Conservation (phyloP, 2,113 vertebrate species). For the Dasyurus viverrinus region DNA sequence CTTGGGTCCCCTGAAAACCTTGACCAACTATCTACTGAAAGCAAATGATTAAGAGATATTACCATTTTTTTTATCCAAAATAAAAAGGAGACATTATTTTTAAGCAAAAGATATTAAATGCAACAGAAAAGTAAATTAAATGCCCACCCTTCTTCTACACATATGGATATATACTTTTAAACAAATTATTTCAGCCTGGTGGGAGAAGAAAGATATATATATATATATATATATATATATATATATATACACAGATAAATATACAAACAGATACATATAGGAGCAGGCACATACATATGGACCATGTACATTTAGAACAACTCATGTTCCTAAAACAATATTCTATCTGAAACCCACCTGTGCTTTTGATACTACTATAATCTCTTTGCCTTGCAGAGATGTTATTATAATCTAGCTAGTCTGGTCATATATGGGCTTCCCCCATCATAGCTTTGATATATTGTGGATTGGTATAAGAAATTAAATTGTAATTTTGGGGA, state of each 20-base stretch:
- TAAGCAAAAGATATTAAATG: not conserved
- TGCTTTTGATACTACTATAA: not conserved
- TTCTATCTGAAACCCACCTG: not conserved
- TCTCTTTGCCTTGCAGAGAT: not conserved
- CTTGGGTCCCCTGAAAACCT: not conserved
- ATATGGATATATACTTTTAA: not conserved
- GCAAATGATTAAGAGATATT: not conserved
- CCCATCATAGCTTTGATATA: too few species aligned
- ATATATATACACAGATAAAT: too few species aligned
- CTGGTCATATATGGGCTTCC: not conserved
- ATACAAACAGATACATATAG: not conserved
- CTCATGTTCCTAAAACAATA: not conserved
- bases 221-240: not conserved
- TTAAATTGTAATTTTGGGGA: too few species aligned
- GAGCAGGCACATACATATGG: not conserved
- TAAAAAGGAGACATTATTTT: not conserved
- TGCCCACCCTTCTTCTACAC: not conserved
- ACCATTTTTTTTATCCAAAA: not conserved
- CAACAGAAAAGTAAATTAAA: not conserved
- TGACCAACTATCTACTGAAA: not conserved
- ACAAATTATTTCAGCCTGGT: not conserved
- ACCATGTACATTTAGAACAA: not conserved
- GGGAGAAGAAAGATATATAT: not conserved
- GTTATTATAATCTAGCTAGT: not conserved
- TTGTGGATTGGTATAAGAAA: too few species aligned